Conservation (phyloP, 1,140 invertebrate species). For the Dendroctonus valens region DNA sequence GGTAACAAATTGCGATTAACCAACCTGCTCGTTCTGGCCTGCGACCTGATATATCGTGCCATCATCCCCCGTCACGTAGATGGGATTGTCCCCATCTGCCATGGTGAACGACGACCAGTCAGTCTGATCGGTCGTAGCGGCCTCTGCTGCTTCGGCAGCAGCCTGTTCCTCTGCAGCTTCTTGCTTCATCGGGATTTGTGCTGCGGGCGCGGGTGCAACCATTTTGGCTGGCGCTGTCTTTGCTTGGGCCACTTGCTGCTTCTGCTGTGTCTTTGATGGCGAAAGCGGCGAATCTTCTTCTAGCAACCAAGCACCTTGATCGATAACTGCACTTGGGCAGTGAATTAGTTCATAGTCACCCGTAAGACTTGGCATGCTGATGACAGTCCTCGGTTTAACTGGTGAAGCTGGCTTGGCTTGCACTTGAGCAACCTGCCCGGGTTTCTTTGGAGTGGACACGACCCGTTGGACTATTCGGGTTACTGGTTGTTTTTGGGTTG, state of each 20-base stretch:
- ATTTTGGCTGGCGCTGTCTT: conserved; percentile 6
- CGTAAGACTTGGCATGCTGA: conserved; percentile 44
- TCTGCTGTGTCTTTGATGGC: conserved; percentile 4
- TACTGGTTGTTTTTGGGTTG: conserved; percentile 2
- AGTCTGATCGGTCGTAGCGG: conserved; percentile 16
- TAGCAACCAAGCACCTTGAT: not conserved
- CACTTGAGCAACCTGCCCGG: not conserved
- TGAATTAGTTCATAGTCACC: conserved; percentile 5
- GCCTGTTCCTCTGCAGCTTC: conserved; percentile 9
- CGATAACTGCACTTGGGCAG: too few species aligned
- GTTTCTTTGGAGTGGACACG: conserved; percentile 12
- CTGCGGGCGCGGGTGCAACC: conserved; percentile 1
- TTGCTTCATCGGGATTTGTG: conserved; percentile 3
- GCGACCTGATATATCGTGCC: conserved; percentile 68
- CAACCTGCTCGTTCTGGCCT: conserved; percentile 64
- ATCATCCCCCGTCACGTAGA: conserved; percentile 67
- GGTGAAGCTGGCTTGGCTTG: conserved; percentile 13
- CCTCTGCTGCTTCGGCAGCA: conserved; percentile 11
- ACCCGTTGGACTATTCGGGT: conserved; percentile 21
- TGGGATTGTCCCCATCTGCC: conserved; percentile 53
- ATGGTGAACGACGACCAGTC: conserved; percentile 42
- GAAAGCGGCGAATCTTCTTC: conserved; percentile 26
- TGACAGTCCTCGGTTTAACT: conserved; percentile 39
- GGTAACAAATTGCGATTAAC: not conserved
- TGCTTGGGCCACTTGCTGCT: not conserved